phyloP scores from a whole-genome alignment of 2,113 vertebrate genomes.

The Athene cunicularia region DNA sequence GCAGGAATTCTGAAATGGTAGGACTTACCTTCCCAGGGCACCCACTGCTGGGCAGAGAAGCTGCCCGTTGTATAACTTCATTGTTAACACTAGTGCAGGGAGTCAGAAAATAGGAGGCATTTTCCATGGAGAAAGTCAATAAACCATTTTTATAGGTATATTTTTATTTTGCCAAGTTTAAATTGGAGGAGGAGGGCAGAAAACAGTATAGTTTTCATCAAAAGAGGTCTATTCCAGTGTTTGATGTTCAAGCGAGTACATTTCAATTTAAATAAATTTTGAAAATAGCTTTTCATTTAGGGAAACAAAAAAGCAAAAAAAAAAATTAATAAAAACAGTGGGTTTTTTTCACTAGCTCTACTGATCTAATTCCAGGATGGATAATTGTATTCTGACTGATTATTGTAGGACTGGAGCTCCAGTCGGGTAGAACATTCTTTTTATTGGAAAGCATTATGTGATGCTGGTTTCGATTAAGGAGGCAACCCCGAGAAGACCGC shows the following conservation, averaged over 20 bases:
- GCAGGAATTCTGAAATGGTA: not conserved
- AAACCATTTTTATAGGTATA: not conserved
- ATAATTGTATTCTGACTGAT: conserved; percentile 44
- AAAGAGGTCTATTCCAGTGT: not conserved
- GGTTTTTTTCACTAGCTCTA: not conserved
- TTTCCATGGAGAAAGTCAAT: not conserved
- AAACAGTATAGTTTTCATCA: not conserved
- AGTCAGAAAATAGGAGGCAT: not conserved
- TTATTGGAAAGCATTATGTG: conserved; percentile 36
- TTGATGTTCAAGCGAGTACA: not conserved
- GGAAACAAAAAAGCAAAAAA: not conserved
- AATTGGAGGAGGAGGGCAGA: not conserved
- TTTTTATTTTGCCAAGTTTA: not conserved
- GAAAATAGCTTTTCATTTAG: conserved; percentile 3
- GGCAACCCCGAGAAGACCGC: not conserved
- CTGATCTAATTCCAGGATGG: conserved; percentile 53
- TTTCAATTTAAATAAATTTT: conserved; percentile 1
- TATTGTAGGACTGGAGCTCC: conserved; percentile 1
- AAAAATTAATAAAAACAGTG: not conserved
- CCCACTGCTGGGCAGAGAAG: not conserved
- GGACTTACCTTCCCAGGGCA: not conserved
- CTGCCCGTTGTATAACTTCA: not conserved
- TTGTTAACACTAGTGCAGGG: not conserved
- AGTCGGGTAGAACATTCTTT: conserved; percentile 47
- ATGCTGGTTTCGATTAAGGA: conserved; percentile 56